Base-by-base conservation (phyloP, 2,797 vertebrate species). In the Acanthis flammea region DNA sequence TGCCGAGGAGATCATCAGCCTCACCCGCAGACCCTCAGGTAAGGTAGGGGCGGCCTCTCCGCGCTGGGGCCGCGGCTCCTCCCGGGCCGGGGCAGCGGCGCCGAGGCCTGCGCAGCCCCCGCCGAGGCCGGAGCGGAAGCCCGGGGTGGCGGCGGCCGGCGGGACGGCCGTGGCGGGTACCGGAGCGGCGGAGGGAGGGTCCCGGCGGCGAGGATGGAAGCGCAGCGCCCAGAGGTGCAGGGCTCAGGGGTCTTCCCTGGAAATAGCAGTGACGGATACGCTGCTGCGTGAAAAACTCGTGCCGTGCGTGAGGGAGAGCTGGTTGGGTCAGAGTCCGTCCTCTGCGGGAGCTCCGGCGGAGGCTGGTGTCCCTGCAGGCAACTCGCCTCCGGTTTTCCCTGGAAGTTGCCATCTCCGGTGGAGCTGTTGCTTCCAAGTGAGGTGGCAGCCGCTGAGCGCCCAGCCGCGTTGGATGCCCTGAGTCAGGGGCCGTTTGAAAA, bases 1-100 rank as follows among this genome's bases (percentile, higher is more conserved):
- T 48, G 86, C 90, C 2, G 97, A 98, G 95, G 96, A 98, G 96
- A 96, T 96, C 57, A 98, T 98, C 96, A 76, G 73, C 67, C 97
- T 98, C 57, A 97, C 96, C 41, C 95, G 98, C 67, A 97, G 98
- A 57, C 97, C 97, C n/a, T 97, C 97, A 87, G 98, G 98, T 98
- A 24, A 42, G 58, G 57, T 12, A 22, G 57, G 24, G 35, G 31
- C 14, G 15, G 41, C 42, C 24, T 37, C 22, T 12, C 33, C 25
- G 27, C n/a, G 10, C 60, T 35, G 54, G 27, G 33, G 12, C 33
- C 28, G 10, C n/a, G 73, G 72, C 50, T n/a, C 30, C 58, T 67
- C 35, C 71, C 55, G 67, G 79, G 66, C 53, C 54, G 54, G 86
- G 84, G 65, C 50, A 18, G 65, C 42, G 14, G 39, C 62, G 33